These are phyloP conservation scores for Halocynthia aurantium DNA, from an alignment of 23 tunicate genomes.

Conservation along the genomic window DNA sequence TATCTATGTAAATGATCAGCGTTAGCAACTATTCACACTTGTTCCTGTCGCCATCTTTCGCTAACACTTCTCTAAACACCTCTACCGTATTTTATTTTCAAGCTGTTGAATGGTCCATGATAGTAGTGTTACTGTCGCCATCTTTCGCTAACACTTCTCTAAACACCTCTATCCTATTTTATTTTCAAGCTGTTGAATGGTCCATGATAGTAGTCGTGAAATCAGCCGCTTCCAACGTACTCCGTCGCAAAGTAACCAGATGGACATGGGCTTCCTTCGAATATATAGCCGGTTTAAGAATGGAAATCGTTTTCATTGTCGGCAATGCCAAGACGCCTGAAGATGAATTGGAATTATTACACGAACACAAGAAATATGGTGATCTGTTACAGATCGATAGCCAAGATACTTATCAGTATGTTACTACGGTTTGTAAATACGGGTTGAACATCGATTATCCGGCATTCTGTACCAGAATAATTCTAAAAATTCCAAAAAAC, in stretches of 20 bases:
- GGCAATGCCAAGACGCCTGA: slow-evolving; percentile 9
- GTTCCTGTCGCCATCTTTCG: too few relatives aligned
- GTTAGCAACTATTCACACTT: too few relatives aligned
- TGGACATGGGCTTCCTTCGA: slow-evolving; percentile 16
- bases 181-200: not conserved
- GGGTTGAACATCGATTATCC: too few relatives aligned
- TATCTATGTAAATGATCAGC: not conserved
- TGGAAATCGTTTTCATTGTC: slow-evolving; percentile 8
- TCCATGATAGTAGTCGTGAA: slow-evolving; percentile 13
- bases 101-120: slow-evolving; percentile 10
- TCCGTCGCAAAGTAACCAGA: not conserved
- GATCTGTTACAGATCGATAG: slow-evolving; percentile 11
- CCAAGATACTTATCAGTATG: slow-evolving; percentile 7
- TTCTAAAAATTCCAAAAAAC: too few relatives aligned
- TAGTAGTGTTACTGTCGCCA: slow-evolving; percentile 5
- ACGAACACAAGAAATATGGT: slow-evolving; percentile 12
- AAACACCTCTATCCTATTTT: too few relatives aligned
- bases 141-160: not conserved
- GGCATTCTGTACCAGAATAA: not conserved
- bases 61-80: too few relatives aligned
- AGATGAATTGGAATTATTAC: not conserved
- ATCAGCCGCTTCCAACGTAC: not conserved
- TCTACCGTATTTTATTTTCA: too few relatives aligned
- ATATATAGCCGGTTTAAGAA: slow-evolving; percentile 3
- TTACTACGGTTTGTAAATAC: not conserved